Percentiles rank a stretch among this genome's conserved stretches.
phyloP scores from a whole-genome alignment of 2,113 vertebrate genomes.

The Pungitius pungitius region DNA sequence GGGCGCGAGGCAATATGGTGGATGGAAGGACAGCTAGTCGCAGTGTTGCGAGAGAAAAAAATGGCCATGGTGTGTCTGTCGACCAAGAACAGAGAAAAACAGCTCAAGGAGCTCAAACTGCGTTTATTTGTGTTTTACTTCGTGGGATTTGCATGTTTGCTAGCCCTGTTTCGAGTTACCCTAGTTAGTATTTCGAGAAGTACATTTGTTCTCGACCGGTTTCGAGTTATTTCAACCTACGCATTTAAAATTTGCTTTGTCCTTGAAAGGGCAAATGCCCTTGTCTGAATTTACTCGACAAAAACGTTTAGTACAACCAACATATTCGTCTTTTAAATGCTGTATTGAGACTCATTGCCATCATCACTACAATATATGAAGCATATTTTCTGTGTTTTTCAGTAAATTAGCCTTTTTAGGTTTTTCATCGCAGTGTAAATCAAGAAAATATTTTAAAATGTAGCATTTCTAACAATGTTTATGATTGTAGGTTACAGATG shows the following conservation, averaged over 20 bases:
- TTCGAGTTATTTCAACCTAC: constrained; percentile 76
- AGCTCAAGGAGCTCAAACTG: neutral
- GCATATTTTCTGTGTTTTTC: constrained; percentile 44
- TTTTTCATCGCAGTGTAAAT: constrained; percentile 43
- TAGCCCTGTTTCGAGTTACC: constrained; percentile 27
- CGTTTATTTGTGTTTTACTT: constrained; percentile 5
- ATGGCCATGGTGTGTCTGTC: constrained; percentile 82
- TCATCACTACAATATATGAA: constrained; percentile 30
- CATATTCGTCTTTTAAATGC: constrained; percentile 31
- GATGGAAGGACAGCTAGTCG: constrained; percentile 75
- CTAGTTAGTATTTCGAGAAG: constrained; percentile 22
- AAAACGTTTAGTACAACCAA: constrained; percentile 52
- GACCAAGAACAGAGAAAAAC: constrained; percentile 62
- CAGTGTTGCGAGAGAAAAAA: constrained; percentile 73
- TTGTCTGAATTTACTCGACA: constrained; percentile 68
- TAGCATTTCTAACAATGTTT: constrained; percentile 1
- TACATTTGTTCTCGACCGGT: constrained; percentile 51
- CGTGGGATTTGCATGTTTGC: constrained; percentile 40
- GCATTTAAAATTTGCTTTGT: constrained; percentile 87
- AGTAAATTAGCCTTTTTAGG: constrained; percentile 43
- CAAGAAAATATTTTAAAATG: constrained; percentile 27
- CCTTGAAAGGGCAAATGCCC: constrained; percentile 84
- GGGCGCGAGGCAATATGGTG: constrained; percentile 81
- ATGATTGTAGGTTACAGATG: neutral
- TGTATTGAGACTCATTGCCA: constrained; percentile 7